These are phyloP conservation scores for Ranitomeya variabilis DNA, from an alignment of 2,113 vertebrate species.

Conservation along the genomic window DNA sequence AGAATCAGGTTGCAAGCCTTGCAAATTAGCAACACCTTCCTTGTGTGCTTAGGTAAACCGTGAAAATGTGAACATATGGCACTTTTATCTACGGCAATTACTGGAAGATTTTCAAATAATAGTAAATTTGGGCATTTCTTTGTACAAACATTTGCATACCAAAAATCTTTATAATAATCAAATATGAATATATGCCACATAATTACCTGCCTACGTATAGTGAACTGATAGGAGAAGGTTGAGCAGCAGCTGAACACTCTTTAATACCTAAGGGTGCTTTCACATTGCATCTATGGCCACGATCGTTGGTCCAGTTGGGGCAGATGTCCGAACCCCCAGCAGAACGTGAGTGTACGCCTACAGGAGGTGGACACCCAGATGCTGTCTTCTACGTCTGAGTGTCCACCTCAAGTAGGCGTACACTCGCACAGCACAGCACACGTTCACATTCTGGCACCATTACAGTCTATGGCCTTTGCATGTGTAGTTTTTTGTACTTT, in stretches of 20 bases:
- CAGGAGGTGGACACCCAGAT: too few species aligned
- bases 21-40: constrained; percentile 21
- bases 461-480: too few species aligned
- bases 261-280: not conserved
- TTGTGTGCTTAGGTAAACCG: constrained; percentile 34
- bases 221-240: not conserved
- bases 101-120: constrained; percentile 32
- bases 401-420: too few species aligned
- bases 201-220: not conserved
- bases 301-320: too few species aligned
- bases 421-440: too few species aligned
- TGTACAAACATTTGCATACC: constrained; percentile 8
- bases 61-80: constrained; percentile 32
- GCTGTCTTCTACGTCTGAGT: too few species aligned
- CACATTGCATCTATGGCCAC: too few species aligned
- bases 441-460: too few species aligned
- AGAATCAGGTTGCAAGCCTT: constrained; percentile 29
- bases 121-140: constrained; percentile 30
- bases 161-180: not conserved
- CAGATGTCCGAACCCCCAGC: too few species aligned
- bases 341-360: too few species aligned
- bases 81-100: constrained; percentile 20
- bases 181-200: not conserved
- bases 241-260: not conserved
- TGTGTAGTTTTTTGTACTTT: too few species aligned